Evolutionary conservation across 92 coral and sea anemone genomes (phyloP).

Genomic region (Bergia sp.): DNA sequence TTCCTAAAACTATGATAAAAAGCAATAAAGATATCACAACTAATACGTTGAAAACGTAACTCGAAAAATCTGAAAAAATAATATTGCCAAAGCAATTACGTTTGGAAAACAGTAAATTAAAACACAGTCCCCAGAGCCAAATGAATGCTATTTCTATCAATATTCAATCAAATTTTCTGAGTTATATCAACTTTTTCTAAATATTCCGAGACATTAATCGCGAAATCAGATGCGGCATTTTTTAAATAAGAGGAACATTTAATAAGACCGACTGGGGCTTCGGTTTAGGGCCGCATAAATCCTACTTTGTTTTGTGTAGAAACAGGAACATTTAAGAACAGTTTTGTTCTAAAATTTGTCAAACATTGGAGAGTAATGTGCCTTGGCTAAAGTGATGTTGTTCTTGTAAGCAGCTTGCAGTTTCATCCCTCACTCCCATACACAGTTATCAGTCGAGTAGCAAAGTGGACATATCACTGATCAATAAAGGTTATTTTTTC

Average conservation of each 20-base stretch:
- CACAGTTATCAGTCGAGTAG: background rate
- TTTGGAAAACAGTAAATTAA: background rate
- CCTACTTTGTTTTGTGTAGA: background rate
- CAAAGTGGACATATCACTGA: background rate
- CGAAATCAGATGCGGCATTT: no score
- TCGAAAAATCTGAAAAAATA: no score
- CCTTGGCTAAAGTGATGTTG: background rate
- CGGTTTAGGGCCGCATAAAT: no score
- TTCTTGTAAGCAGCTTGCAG: background rate
- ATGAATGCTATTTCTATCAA: background rate
- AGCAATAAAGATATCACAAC: background rate
- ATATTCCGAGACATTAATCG: background rate
- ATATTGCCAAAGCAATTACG: background rate
- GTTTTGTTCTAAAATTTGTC: background rate
- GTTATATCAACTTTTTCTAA: background rate
- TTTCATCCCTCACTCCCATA: no score
- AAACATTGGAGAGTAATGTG: no score
- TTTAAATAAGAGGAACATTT: no score
- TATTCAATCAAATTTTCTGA: background rate
- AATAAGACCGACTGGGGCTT: no score
- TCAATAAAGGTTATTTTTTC: background rate
- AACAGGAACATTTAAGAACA: background rate
- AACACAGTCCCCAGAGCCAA: background rate
- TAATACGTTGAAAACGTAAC: background rate
- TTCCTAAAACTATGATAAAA: constrained; percentile 4